Base-by-base conservation (phyloP, 1,140 invertebrate genomes). In the Choristoneura fumiferana region DNA sequence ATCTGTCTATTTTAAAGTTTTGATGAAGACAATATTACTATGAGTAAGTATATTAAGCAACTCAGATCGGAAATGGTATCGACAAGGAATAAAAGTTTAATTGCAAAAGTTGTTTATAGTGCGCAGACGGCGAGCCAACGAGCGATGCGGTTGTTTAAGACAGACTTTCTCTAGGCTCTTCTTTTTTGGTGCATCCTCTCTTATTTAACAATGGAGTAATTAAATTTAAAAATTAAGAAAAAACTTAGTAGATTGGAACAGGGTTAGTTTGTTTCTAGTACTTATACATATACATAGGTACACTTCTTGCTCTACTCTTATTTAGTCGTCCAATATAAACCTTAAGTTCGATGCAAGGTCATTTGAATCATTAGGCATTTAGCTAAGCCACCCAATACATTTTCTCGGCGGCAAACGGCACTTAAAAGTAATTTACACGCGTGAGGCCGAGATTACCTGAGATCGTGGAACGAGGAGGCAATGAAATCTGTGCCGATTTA, bases 71-170 rank as follows among this genome's bases (percentile, higher is more conserved):
- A 10, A 49, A 49, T 49, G 39, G 78, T 76, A 80, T 78, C 71
- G 78, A 78, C 74, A 60, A 76, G 61, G 71, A 78, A 81, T 85
- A 79, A 81, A 85, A 85, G 78, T 85, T 85, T 85, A 83, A 85
- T 83, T 85, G 82, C 78, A 15, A 83, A 85, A 82, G 78, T 83
- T 83, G 73, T 77, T 81, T 78, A 73, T 75, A 79, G 71, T 77
- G 65, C 61, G 71, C 78, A 78, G 77, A 80, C 75, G 63, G 67
- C 63, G 56, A 65, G 65, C 64, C 68, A 70, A 70, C 64, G 68
- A 53, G 49, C 63, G 58, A 59, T 62, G 57, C 55, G 52, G 15
- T 55, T 57, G 53, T 64, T 52, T 34, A 52, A 53, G 33, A 54
- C 34, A 34, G 12, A 33, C 6, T 29, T 29, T 49, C 17, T 49